A percentile compares a stretch with the other conserved stretches of the same genome.
Evolutionary conservation across 1,140 invertebrate genomes (phyloP).

Genomic region (Drosophila orosa): DNA sequence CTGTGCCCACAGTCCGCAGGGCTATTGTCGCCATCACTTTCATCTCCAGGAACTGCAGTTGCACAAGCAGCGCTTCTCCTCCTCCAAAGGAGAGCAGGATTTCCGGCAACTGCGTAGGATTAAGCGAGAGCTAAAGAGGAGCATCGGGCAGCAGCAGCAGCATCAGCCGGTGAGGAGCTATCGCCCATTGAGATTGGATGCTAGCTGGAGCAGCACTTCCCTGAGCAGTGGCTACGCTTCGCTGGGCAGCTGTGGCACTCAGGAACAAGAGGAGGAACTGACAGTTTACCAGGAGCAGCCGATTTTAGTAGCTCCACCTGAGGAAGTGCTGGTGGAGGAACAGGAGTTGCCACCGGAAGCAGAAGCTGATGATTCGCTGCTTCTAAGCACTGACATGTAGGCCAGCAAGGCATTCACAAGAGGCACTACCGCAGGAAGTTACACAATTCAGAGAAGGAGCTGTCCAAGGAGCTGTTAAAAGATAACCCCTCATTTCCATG

Average conservation of each 20-base stretch:
- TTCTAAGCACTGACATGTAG: conserved; percentile 51
- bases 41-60: conserved; percentile 73
- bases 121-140: conserved; percentile 68
- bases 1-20: conserved; percentile 81
- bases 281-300: conserved; percentile 4
- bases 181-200: conserved; percentile 27
- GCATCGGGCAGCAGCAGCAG: conserved; percentile 66
- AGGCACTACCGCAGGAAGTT: background rate
- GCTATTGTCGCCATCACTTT: conserved; percentile 81
- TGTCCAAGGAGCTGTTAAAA: background rate
- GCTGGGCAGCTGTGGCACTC: conserved; percentile 22
- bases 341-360: background rate
- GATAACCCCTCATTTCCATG: background rate
- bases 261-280: conserved; percentile 23
- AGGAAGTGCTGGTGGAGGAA: conserved; percentile 5
- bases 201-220: conserved; percentile 51
- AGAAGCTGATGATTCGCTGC: background rate
- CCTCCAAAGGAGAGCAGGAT: conserved; percentile 45
- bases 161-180: conserved; percentile 37
- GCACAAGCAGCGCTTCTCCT: conserved; percentile 23
- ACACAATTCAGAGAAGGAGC: background rate
- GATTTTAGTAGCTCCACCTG: background rate
- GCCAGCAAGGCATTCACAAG: too few relatives aligned
- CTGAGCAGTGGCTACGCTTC: conserved; percentile 69
- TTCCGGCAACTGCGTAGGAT: conserved; percentile 66